phyloP scores from a whole-genome alignment of 2,797 vertebrate species.

The Ctenopoma multispine region DNA sequence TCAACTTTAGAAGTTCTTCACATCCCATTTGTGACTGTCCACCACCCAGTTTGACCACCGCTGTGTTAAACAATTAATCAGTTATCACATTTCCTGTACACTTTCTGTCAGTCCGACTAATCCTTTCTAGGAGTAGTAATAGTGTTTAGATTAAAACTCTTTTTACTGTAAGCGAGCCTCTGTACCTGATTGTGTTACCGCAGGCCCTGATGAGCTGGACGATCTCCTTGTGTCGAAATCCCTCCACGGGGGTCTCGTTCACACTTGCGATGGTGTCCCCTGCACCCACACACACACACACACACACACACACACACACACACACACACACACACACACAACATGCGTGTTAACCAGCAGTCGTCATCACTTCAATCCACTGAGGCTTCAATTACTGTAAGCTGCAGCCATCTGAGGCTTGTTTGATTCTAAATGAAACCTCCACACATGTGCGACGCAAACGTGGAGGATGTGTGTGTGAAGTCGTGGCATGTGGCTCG shows the following conservation, averaged over 20 bases:
- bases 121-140: not conserved
- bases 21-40: too few relatives aligned
- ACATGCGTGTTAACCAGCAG: constrained; percentile 40
- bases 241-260: constrained; percentile 91
- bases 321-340: constrained; percentile 26
- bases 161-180: not conserved
- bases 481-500: constrained; percentile 32
- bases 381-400: constrained; percentile 27
- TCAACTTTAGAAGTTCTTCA: not conserved
- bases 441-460: constrained; percentile 57
- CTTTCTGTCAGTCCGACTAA: not conserved
- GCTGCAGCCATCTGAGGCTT: constrained; percentile 24
- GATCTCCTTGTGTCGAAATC: constrained; percentile 92
- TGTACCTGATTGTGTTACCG: constrained; percentile 90
- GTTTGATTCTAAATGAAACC: constrained; percentile 43
- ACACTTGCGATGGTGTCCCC: constrained; percentile 96
- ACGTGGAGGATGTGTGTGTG: constrained; percentile 30
- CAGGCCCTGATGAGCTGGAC: constrained; percentile 95
- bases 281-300: constrained; percentile 59
- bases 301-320: constrained; percentile 24
- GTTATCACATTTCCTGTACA: not conserved
- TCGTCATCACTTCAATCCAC: constrained; percentile 20
- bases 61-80: not conserved
- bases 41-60: not conserved
- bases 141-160: not conserved